Evolutionary conservation across 2,797 vertebrate species (phyloP), one percentile per base, ranked within the genome.

Genomic region (Characodon lateralis): DNA sequence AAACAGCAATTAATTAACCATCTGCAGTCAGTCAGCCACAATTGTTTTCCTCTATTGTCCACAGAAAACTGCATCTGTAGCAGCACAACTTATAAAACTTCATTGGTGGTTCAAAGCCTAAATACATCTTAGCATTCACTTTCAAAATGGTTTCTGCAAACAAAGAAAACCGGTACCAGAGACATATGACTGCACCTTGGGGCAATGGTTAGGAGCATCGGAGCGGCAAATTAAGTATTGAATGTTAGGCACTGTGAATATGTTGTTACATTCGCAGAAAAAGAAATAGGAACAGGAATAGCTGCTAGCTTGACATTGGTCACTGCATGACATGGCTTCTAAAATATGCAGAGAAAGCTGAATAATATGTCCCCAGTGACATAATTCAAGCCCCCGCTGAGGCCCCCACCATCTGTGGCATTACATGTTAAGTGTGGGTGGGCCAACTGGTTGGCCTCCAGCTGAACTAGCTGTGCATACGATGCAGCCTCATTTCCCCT

Each of bases 201-300:
- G 90, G 90, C 85, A 83, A 89, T 88, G 83, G 90, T 93, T 81
- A 81, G 76, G 79, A 83, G 83, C 93, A 88, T 80, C 77, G 89
- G 80, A 89, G 91, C 85, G 82, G 84, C 61, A 94, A 95, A 95
- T 93, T 85, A 93, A 90, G 71, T 93, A 93, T 93, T 92, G 93
- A 93, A 89, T 91, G 91, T 88, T 88, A 85, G 83, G 77, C 70
- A 48, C 79, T 65, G 88, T 85, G 81, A 89, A 90, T 94, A 91
- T 83, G 89, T 88, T 89, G 79, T 58, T 79, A 85, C 63, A 81
- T 83, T 89, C 72, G 85, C 83, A 86, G 85, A 58, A 75, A 83
- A 83, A 82, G 53, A 84, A 58, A 77, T 84, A 83, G 81, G 51
- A 84, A 83, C 71, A 77, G 85, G 51, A 69, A 76, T 14, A 58